Evolutionary conservation across 2,797 vertebrate genomes (phyloP).

Genomic region (Acanthurus leucopareius): DNA sequence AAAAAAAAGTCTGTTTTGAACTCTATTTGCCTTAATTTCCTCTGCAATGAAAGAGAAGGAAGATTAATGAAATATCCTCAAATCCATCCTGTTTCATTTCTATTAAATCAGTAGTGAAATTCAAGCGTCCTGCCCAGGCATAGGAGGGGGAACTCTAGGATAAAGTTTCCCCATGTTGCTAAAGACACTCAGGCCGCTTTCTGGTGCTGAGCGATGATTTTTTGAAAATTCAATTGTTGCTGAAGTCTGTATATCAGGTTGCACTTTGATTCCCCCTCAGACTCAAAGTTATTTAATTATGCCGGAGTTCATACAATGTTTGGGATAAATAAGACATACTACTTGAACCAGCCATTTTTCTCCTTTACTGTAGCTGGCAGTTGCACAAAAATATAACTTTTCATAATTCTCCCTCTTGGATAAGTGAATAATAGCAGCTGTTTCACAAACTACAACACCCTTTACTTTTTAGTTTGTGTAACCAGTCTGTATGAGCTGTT

Average conservation of each 20-base stretch:
- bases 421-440: background rate
- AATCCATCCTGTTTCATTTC: conserved; percentile 98
- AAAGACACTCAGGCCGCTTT: conserved; percentile 68
- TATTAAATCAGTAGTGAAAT: conserved; percentile 98
- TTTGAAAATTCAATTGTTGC: conserved; percentile 76
- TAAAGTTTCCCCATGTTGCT: conserved; percentile 88
- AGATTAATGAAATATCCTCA: conserved; percentile 99
- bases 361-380: conserved; percentile 12
- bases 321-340: conserved; percentile 58
- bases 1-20: conserved; percentile 56
- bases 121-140: conserved; percentile 87
- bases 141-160: conserved; percentile 72
- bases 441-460: conserved; percentile 12
- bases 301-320: conserved; percentile 55
- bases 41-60: conserved; percentile 93
- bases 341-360: conserved; percentile 1
- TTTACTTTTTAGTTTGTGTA: conserved; percentile 29
- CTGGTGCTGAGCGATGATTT: conserved; percentile 71
- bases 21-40: conserved; percentile 95
- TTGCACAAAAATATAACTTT: conserved; percentile 10
- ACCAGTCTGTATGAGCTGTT: conserved; percentile 18
- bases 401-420: conserved; percentile 3
- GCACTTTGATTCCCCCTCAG: conserved; percentile 62
- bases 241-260: conserved; percentile 72
- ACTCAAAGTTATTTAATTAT: conserved; percentile 69